phyloP scores from a whole-genome alignment of 2,797 vertebrate genomes.

The Aplochiton taeniatus region DNA sequence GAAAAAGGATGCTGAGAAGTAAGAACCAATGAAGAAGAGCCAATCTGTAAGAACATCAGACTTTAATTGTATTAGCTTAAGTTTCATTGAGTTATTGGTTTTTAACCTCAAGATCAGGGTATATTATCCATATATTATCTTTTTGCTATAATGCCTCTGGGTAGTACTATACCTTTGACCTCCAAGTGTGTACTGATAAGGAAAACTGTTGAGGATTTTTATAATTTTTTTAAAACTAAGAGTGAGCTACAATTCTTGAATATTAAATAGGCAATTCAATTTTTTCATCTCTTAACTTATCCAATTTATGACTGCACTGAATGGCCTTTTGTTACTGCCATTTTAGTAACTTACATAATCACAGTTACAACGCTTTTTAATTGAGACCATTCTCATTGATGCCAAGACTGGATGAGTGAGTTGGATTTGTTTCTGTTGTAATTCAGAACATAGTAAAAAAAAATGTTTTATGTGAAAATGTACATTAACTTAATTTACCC shows the following conservation, averaged over 20 bases:
- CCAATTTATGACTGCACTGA: constrained; percentile 43
- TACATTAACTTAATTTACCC: constrained; percentile 2
- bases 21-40: constrained; percentile 42
- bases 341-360: constrained; percentile 49
- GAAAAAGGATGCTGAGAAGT: constrained; percentile 46
- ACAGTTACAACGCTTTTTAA: constrained; percentile 31
- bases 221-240: constrained; percentile 39
- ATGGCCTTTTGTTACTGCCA: constrained; percentile 54
- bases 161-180: no score
- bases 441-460: constrained; percentile 28
- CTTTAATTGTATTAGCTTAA: neutral
- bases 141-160: no score
- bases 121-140: neutral
- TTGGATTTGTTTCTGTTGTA: constrained; percentile 51
- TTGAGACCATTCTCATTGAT: constrained; percentile 38
- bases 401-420: constrained; percentile 53
- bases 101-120: constrained; percentile 2
- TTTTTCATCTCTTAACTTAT: neutral
- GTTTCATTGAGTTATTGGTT: neutral
- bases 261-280: neutral
- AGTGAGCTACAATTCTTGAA: constrained; percentile 32
- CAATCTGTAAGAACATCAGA: constrained; percentile 48
- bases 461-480: neutral
- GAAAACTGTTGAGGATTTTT: constrained; percentile 33
- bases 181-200: constrained; percentile 37